These are phyloP conservation scores for Ceratosolen fusciceps DNA, from an alignment of 1,140 invertebrate genomes.

Conservation along the genomic window DNA sequence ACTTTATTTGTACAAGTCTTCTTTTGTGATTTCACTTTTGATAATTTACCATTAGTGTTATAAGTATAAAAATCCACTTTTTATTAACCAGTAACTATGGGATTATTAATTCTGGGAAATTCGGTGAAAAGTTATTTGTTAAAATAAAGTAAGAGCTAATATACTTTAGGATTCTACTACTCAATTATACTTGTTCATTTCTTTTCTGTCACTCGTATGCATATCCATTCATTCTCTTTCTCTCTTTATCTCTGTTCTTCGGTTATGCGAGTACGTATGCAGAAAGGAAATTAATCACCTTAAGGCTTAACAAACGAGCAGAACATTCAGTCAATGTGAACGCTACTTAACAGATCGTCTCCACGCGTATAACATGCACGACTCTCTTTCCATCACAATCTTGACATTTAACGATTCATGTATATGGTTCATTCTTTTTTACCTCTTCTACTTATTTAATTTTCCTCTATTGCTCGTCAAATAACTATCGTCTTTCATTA, in stretches of 20 bases:
- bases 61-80: slow-evolving; percentile 22
- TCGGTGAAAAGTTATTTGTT: slow-evolving; percentile 39
- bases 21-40: not conserved
- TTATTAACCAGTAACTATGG: not conserved
- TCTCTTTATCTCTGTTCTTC: not conserved
- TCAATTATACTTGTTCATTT: too few species aligned
- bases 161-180: too few species aligned
- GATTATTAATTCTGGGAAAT: slow-evolving; percentile 17
- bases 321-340: slow-evolving; percentile 21
- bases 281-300: slow-evolving; percentile 40
- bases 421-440: not conserved
- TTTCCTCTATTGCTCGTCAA: not conserved
- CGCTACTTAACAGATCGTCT: slow-evolving; percentile 40
- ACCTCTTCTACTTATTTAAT: not conserved
- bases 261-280: not conserved
- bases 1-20: not conserved
- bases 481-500: not conserved
- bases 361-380: slow-evolving; percentile 21
- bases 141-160: slow-evolving; percentile 47
- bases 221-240: too few species aligned
- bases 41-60: not conserved
- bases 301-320: slow-evolving; percentile 36
- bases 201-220: too few species aligned
- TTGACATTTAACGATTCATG: slow-evolving; percentile 19
- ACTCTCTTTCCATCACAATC: slow-evolving; percentile 23